Base-by-base conservation (phyloP, 2,113 vertebrate genomes). In the Brachionichthys hirsutus region DNA sequence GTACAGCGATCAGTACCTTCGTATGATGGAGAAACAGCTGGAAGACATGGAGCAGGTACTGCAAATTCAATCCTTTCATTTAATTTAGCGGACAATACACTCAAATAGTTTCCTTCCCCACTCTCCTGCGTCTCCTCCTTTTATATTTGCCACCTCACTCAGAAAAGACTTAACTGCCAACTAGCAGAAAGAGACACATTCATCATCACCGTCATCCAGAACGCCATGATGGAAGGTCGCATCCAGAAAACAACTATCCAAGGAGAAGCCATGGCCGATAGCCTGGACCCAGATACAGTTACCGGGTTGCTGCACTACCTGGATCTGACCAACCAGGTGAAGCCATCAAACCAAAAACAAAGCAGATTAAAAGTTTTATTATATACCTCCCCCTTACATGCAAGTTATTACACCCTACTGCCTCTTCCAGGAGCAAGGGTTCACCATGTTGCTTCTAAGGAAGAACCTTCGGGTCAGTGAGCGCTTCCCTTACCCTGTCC, bases 1-100 rank as follows among this genome's bases (percentile, higher is more conserved):
- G 0, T 70, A 86, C 57, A 82, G 54, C 41, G 85, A 93, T 57
- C 59, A 88, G 70, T 93, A 93, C 65, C 85, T 92, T 15, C 89
- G 35, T 1, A 89, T 93, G 91, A 92, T 92, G 92, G 88, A 93
- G 77, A 89, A 91, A 70, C 92, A 93, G 53, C 82, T 93, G 20
- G 83, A 89, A 57, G 87, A 90, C 42, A 82, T 67, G 75, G 85
- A 90, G 10, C 78, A 87, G 80, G 88, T 87, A 67, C 5, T 35
- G 9, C 15, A 14, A n/a, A 14, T 6, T 30, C 24, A 30, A 30
- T 30, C 8, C 5, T 30, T 30, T 30, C 3, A 3, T 30, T 30
- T 30, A 30, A 30, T 8, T 30, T 4, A 30, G 24, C 4, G 8
- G 24, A 30, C 4, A 30, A 30, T 30, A 30, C 24, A 54, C 44